These are phyloP conservation scores for Drosophila arawakana DNA, from an alignment of 1,140 invertebrate genomes.

Conservation along the genomic window DNA sequence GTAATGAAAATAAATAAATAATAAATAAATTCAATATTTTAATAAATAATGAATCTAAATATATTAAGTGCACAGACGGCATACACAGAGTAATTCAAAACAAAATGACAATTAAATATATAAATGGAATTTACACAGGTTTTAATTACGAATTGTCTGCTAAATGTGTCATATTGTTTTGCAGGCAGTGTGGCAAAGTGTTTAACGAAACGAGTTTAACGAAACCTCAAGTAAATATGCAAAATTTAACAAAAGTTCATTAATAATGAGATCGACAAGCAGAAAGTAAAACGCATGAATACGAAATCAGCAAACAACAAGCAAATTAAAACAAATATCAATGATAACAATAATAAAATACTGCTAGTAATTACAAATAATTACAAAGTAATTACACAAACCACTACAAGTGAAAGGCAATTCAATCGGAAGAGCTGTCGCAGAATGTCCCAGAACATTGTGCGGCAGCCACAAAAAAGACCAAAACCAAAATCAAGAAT, in stretches of 20 bases:
- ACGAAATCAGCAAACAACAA: slow-evolving; percentile 13
- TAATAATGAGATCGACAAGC: slow-evolving; percentile 25
- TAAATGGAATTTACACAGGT: slow-evolving; percentile 23
- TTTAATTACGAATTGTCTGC: slow-evolving; percentile 16
- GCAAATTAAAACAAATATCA: background rate
- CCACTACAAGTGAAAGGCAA: background rate
- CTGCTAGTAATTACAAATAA: background rate
- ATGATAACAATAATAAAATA: background rate
- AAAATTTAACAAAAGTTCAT: slow-evolving; percentile 2
- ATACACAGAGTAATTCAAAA: background rate
- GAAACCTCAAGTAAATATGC: slow-evolving; percentile 21
- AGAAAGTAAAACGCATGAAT: slow-evolving; percentile 8
- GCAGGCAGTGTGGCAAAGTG: slow-evolving; percentile 15
- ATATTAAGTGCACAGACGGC: background rate
- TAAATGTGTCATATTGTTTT: slow-evolving; percentile 30
- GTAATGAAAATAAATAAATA: background rate
- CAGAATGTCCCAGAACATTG: slow-evolving; percentile 52
- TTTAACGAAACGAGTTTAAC: slow-evolving; percentile 11
- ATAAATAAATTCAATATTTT: slow-evolving; percentile 3
- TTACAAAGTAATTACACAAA: background rate
- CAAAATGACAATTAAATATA: slow-evolving; percentile 18
- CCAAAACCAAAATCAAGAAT: slow-evolving; percentile 4
- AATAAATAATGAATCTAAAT: slow-evolving; percentile 6
- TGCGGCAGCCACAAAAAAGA: slow-evolving; percentile 39
- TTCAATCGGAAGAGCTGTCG: slow-evolving; percentile 33